Base-by-base conservation (phyloP, 2,797 vertebrate species). In the Cyprinella venusta region DNA sequence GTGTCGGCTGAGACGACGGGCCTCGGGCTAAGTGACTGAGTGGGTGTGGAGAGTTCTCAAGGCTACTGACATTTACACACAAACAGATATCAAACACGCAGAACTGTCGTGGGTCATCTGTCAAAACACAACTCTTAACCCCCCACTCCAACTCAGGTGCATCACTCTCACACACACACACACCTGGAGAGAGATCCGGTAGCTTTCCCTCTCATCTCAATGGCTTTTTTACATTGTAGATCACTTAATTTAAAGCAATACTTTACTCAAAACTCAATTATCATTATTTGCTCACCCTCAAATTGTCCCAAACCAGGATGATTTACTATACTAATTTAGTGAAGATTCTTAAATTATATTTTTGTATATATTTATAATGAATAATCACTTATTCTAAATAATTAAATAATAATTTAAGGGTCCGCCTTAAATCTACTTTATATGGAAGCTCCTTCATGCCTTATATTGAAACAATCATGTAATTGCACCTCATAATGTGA, bases 21-120 rank as follows among this genome's bases (percentile, higher is more conserved):
- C 87, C 89, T 86, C 88, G 79, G 78, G 86, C 89, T 72, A 83
- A 86, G 85, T 91, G 91, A 93, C 85, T 6, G 91, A 93, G 84
- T 50, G 86, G 83, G 87, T 91, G 90, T 93, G 91, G 88, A 89
- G 88, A 87, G 87, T 88, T 90, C 86, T 92, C 87, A 91, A 91
- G 89, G 91, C 84, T 86, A 64, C 42, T 90, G 92, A 92, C 92
- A 92, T 93, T 94, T 92, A 93, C 90, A 89, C 85, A 69, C 86
- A 88, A 88, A 90, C 87, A 88, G 87, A 89, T 89, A 90, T 92
- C 89, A 90, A 90, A 90, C 89, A 85, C 76, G 78, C 64, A 84
- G 85, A 83, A 69, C 84, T 89, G 90, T 91, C 90, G 85, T 82
- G 88, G 90, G 90, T 91, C 91, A 91, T 92, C 88, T 90, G 86